Evolutionary conservation across 2,113 vertebrate species (phyloP), one percentile per base, ranked within the genome.

Genomic region (Balaeniceps rex): DNA sequence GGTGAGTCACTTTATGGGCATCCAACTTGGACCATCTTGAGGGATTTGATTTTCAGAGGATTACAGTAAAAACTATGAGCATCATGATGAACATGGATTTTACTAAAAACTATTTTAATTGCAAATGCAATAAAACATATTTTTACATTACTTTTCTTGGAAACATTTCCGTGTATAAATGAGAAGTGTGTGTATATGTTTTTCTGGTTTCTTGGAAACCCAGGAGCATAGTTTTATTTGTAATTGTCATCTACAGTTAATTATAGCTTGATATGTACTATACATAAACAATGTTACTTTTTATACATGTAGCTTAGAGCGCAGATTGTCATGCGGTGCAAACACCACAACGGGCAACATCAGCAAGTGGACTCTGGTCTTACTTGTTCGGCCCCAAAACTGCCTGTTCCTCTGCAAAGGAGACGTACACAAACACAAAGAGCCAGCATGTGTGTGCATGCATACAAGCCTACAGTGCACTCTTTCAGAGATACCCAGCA

Each of bases 171-270:
- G 7, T 46, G 90, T 96, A 93, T 97, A 97, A 95, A 97, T 94
- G 85, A 97, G 96, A 97, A 97, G 90, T 94, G 85, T 63, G 70
- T 97, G 91, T 97, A 68, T 97, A 91, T 96, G 71, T 96, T 93
- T 98, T 96, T 98, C 97, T 98, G 97, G 97, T 98, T 98, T 98
- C 98, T 98, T 98, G 97, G 98, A 98, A 98, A 98, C 98, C 97
- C 91, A 33, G 87, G 94, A 97, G 96, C 92, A 84, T 76, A 87
- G 93, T 95, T 96, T 97, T 97, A 97, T 97, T 98, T 98, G 97
- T 97, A 98, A 98, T 98, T 98, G 97, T 97, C 97, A 97, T 98
- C 85, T 93, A 86, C 60, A 61, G 97, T 98, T 98, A 98, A 98
- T 98, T 98, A 97, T 97, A 98, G 95, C 93, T 95, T 88, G 97